Evolutionary conservation across 30 jellyfish, hydroid and myxozoan species (phyloP).

Genomic region (Sanderia malayensis): DNA sequence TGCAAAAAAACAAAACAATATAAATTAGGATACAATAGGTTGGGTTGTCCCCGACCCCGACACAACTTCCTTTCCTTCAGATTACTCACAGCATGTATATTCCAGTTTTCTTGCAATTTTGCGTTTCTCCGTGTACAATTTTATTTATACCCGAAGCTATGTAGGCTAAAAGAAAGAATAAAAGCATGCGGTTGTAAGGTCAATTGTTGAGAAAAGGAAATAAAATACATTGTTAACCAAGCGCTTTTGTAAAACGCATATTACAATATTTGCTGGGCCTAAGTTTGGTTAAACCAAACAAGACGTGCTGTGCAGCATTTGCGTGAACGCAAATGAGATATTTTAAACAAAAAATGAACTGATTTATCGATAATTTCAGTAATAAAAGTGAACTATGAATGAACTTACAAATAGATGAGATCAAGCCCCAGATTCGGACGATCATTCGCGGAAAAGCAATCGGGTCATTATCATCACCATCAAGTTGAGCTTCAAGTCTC

Average conservation of each 20-base stretch:
- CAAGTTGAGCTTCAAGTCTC: too few relatives aligned
- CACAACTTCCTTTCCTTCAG: not conserved
- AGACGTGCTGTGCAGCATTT: too few relatives aligned
- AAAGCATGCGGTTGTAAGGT: not conserved
- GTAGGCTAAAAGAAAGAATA: constrained; percentile 58
- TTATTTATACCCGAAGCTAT: constrained; percentile 76
- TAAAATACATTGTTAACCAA: not conserved
- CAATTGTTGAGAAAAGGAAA: not conserved
- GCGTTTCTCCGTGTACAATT: constrained; percentile 24
- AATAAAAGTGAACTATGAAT: too few relatives aligned
- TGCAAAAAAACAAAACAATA: constrained; percentile 16
- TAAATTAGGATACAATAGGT: not conserved
- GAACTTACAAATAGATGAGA: constrained; percentile 67
- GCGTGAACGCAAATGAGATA: not conserved
- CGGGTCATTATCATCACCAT: constrained; percentile 19
- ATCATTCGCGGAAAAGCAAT: constrained; percentile 68
- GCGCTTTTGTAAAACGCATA: not conserved
- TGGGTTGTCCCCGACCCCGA: not conserved
- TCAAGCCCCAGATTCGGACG: constrained; percentile 79
- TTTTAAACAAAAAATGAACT: not conserved
- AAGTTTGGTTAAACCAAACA: too few relatives aligned
- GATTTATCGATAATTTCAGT: not conserved
- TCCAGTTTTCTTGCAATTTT: constrained; percentile 72
- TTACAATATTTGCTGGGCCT: too few relatives aligned
- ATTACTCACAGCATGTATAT: constrained; percentile 77